A percentile compares a stretch with the other conserved stretches of the same genome.
These are phyloP conservation scores for Notospermus geniculatus DNA, from an alignment of 1,140 invertebrate genomes.

Conservation along the genomic window DNA sequence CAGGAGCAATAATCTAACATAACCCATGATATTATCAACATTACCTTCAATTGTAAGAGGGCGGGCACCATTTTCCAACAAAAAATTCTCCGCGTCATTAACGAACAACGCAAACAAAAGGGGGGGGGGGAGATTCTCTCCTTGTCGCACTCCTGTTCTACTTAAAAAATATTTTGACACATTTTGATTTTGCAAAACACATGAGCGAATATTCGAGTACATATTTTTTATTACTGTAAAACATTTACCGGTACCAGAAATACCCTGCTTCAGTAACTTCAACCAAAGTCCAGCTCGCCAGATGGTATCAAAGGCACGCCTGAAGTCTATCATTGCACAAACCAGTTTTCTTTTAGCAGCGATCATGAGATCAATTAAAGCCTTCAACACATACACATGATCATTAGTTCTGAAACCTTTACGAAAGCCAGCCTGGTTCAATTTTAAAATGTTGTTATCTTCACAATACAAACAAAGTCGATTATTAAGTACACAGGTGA, in stretches of 20 bases:
- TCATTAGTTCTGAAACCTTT: constrained; percentile 16
- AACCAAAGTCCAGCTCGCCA: neutral
- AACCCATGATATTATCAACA: no score
- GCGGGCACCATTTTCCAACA: no score
- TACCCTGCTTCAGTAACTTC: neutral
- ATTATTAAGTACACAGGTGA: constrained; percentile 12
- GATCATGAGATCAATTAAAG: neutral
- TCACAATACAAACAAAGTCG: constrained; percentile 13
- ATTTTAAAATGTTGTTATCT: constrained; percentile 5
- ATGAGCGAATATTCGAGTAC: no score
- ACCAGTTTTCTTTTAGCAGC: constrained; percentile 10
- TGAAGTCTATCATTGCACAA: neutral
- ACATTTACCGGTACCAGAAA: neutral
- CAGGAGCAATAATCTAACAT: no score
- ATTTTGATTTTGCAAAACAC: no score
- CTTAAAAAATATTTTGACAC: no score
- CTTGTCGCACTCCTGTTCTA: no score
- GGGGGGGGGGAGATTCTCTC: no score
- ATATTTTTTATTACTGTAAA: no score
- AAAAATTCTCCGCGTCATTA: no score
- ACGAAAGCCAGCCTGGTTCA: constrained; percentile 19
- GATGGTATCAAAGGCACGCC: constrained; percentile 3
- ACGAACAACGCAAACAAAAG: no score
- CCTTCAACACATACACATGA: constrained; percentile 18
- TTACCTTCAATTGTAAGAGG: no score